Conservation (phyloP, 2,797 vertebrate species). For the Taenioides sp. region DNA sequence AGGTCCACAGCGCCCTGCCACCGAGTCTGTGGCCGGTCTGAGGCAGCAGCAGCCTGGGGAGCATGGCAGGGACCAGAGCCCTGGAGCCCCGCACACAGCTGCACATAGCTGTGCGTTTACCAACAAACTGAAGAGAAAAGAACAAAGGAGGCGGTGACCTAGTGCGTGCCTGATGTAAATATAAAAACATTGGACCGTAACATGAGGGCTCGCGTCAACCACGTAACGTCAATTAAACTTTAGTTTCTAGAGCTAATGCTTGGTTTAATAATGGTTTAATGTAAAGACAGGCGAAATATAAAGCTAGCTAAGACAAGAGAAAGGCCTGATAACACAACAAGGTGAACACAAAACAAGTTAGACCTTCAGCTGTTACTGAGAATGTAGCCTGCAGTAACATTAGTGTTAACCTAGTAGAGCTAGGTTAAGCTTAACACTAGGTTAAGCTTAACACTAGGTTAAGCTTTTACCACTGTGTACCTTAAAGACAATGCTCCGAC, state of each 20-base stretch:
- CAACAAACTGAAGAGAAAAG: constrained; percentile 7
- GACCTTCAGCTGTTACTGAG: constrained; percentile 34
- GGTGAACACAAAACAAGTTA: constrained; percentile 17
- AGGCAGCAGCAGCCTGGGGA: constrained; percentile 75
- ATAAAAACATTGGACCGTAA: not conserved
- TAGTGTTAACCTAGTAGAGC: not conserved
- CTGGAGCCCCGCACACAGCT: constrained; percentile 75
- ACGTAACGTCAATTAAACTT: not conserved
- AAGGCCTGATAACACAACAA: constrained; percentile 16
- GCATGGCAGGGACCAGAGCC: constrained; percentile 78
- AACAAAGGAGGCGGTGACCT: not conserved
- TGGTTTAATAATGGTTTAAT: not conserved
- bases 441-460: too few species aligned
- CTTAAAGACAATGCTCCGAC: not conserved
- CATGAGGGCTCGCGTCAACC: not conserved
- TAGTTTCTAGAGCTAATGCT: not conserved
- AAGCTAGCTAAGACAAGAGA: not conserved
- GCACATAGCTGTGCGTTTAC: constrained; percentile 71
- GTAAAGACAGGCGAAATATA: not conserved
- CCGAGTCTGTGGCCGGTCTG: constrained; percentile 58
- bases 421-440: too few species aligned
- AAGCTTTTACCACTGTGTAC: constrained; percentile 2
- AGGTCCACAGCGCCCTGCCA: constrained; percentile 61
- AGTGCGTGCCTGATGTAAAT: not conserved
- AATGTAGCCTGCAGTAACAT: not conserved